These are phyloP conservation scores for Tetramorium alpestre DNA, from an alignment of 1,140 invertebrate genomes.

Conservation along the genomic window DNA sequence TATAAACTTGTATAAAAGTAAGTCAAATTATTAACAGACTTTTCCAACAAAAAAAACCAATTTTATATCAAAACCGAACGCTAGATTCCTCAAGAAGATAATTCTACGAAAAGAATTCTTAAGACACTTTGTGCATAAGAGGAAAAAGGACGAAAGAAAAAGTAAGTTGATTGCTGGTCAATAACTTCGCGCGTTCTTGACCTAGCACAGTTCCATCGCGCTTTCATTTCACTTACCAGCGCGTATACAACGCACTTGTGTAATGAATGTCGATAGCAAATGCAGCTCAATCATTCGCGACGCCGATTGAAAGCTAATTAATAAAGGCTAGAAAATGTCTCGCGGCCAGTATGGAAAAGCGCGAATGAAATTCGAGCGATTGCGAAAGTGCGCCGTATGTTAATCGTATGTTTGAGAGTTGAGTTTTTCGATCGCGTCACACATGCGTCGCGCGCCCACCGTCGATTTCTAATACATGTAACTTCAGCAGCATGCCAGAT, in stretches of 20 bases:
- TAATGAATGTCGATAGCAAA: slow-evolving; percentile 12
- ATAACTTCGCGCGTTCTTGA: slow-evolving; percentile 71
- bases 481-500: slow-evolving; percentile 19
- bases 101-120: background rate
- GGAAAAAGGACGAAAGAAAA: slow-evolving; percentile 1
- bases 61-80: background rate
- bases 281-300: slow-evolving; percentile 4
- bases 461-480: slow-evolving; percentile 43
- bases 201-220: slow-evolving; percentile 70
- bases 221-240: slow-evolving; percentile 73
- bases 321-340: slow-evolving; percentile 19
- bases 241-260: slow-evolving; percentile 26
- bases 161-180: background rate
- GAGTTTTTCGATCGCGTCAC: slow-evolving; percentile 27
- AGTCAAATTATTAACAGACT: background rate
- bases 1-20: background rate
- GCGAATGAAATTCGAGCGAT: slow-evolving; percentile 10
- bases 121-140: background rate
- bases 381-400: slow-evolving; percentile 19
- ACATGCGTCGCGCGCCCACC: background rate
- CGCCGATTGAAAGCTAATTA: slow-evolving; percentile 39
- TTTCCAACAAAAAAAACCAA: background rate
- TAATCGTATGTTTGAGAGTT: slow-evolving; percentile 5
- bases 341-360: slow-evolving; percentile 3
- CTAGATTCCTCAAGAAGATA: background rate